Base-by-base conservation (phyloP, 2,113 vertebrate species). In the Nycticryphes semicollaris region DNA sequence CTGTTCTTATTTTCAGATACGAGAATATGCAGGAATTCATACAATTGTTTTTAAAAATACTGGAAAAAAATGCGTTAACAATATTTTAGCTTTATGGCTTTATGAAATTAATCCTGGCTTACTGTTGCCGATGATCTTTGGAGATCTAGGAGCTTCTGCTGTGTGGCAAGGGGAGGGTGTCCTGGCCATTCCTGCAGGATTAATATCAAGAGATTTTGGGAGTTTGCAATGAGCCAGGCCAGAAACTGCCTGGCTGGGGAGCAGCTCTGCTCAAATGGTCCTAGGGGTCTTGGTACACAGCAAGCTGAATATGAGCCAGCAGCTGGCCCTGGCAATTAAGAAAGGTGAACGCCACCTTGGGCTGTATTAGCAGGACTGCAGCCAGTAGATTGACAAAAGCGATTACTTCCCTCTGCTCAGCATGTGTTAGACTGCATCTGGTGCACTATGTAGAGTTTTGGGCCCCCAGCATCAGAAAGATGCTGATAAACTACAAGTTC, bases 21-120 rank as follows among this genome's bases (percentile, higher is more conserved):
- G 62, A 67, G 56, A 78, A 20, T 9, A 62, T 1, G 3, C 37
- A 78, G 51, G 23, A 70, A n/a, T 84, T 82, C 0, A 0, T 68
- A 56, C 7, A 2, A 9, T 75, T 78, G 9, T 66, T 87, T 83
- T 54, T 54, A 50, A 67, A 89, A 47, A 13, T 35, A 59, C 11
- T 39, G 39, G 15, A 31, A 6, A 5, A 72, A 89, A 79, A 24
- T 24, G 8, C 35, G 15, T 47, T 64, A 51, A 23, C 12, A 6
- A 9, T 72, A 31, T 17, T 83, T 76, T 63, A 79, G 19, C 27
- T 63, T 83, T 13, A 2, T 39, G 8, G 28, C 43, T 82, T 5
- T 33, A 21, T 62, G 15, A 39, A 92, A 15, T 69, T 76, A 59
- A 59, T 75, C 28, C 56, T 72, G n/a, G 39, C 20, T 62, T 77